Evolutionary conservation across 2,113 vertebrate genomes (phyloP), one percentile per base, ranked within the genome.

Genomic region (Ranitomeya imitator): DNA sequence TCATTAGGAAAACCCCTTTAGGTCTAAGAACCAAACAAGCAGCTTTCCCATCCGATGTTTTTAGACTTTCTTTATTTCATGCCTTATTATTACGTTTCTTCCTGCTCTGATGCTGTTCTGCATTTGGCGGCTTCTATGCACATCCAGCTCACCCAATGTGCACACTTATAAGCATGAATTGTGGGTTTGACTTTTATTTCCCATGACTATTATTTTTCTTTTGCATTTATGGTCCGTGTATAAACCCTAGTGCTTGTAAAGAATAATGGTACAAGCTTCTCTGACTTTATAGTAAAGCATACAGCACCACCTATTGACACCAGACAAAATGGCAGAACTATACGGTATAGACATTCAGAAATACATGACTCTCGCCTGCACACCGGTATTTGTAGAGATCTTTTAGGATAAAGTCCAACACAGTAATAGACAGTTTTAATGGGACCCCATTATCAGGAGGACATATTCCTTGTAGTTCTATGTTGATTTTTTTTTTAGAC

Each of bases 181-280:
- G 73, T 76, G 73, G 73, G 51, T 76, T 76, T 51, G 8, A 76
- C 18, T 76, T 76, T 76, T 76, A 76, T 76, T 76, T 76, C 73
- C 73, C 45, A 21, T 19, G 18, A 45, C 73, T 52, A 45, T 51
- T 52, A 52, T 52, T 52, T 76, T 76, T 21, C 45, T 76, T 21
- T 76, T 37, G 0, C 37, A 7, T 73, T 45, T 37, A 37, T 45
- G 31, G 31, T 37, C 31, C 71, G 18, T 73, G 31, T 73, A 73
- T 45, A 73, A 31, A 74, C 52, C 52, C 18, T 76, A 52, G 18
- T 14, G 8, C 15, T 12, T 37, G 61, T 18, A 26, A 16, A 51
- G 1, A 45, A 51, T 45, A 51, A 9, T 19, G 19, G 69, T 0
- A 7, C 13, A 0, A 73, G 6, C 69, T 18, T 18, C 71, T 76